Base-by-base conservation (phyloP, 2,888 invertebrate genomes). In the Cosmorhoe ocellata region DNA sequence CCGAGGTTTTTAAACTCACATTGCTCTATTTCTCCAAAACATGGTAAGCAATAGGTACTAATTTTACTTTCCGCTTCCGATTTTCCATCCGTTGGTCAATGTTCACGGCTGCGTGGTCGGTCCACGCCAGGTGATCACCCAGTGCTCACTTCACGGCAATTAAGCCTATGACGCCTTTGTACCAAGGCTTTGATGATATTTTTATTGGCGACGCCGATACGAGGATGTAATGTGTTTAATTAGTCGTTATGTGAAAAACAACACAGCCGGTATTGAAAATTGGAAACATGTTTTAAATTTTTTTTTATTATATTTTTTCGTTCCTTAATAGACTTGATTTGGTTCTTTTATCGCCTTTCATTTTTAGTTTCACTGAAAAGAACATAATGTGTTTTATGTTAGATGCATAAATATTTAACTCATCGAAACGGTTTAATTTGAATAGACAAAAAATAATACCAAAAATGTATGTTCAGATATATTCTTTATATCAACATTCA, bases 81-180 rank as follows among this genome's bases (percentile, higher is more conserved):
- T 62, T 73, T 70, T 70, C 64, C 59, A 64, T 51, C 52, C 63
- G 59, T 26, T 70, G 67, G 44, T 52, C 69, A 69, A 64, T 62
- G 61, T 58, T 49, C 65, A 67, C 62, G 59, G 47, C 51, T 54
- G 45, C 45, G 47, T 56, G 53, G 56, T 58, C 54, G 52, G 47
- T 46, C 51, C 57, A 53, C 56, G 43, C 37, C 38, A 48, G 55
- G 58, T 56, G 55, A 50, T 56, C 73, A 69, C 34, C 67, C 72
- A 46, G 70, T 66, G 69, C 66, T 69, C 68, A 68, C 66, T 74
- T 76, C 65, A 71, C 78, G 76, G 74, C 59, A 58, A 65, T 78
- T 79, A 78, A 68, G 74, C 73, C 76, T 76, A 75, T 63, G 61
- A 50, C 40, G 58, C 64, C 69, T 74, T 69, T 72, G 68, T 64